Percentiles rank a stretch among this genome's conserved stretches.
Conservation (phyloP, 2,797 vertebrate genomes). For the Anguilla anguilla region DNA sequence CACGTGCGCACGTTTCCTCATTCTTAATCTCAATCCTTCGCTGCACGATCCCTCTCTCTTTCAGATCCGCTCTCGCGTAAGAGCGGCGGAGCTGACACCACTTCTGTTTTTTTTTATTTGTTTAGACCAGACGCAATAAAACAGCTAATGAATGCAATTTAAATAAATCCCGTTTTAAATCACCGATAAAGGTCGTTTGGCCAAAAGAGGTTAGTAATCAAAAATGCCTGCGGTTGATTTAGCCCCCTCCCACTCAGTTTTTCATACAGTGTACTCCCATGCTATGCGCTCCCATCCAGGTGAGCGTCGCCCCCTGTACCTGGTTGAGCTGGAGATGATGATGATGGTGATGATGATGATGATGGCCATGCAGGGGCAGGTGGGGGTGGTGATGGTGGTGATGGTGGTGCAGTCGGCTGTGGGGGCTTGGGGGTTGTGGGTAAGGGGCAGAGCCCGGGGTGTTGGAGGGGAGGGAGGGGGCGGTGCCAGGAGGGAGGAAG, state of each 20-base stretch:
- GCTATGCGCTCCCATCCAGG: neutral
- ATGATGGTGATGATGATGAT: constrained; percentile 66
- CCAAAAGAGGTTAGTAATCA: neutral
- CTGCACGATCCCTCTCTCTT: constrained; percentile 39
- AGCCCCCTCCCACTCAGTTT: too few species aligned
- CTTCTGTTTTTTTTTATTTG: too few species aligned
- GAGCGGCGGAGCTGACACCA: too few species aligned
- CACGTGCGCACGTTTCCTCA: constrained; percentile 45
- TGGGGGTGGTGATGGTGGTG: constrained; percentile 61
- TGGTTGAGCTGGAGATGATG: constrained; percentile 70
- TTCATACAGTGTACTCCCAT: neutral
- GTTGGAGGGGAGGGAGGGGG: constrained; percentile 59
- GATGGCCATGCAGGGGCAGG: constrained; percentile 67
- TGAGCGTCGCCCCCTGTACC: constrained; percentile 52
- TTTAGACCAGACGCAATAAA: too few species aligned
- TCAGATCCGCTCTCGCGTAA: neutral
- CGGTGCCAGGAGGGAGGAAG: constrained; percentile 64
- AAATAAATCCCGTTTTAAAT: neutral
- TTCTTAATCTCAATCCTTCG: constrained; percentile 60
- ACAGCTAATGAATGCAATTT: too few species aligned
- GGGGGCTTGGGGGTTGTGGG: constrained; percentile 71
- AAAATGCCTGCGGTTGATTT: too few species aligned
- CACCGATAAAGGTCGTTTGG: neutral
- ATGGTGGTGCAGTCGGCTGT: constrained; percentile 71
- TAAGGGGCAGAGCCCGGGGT: constrained; percentile 60